Base-by-base conservation (phyloP, 1,140 invertebrate species). In the Lutraria rhynchaena region DNA sequence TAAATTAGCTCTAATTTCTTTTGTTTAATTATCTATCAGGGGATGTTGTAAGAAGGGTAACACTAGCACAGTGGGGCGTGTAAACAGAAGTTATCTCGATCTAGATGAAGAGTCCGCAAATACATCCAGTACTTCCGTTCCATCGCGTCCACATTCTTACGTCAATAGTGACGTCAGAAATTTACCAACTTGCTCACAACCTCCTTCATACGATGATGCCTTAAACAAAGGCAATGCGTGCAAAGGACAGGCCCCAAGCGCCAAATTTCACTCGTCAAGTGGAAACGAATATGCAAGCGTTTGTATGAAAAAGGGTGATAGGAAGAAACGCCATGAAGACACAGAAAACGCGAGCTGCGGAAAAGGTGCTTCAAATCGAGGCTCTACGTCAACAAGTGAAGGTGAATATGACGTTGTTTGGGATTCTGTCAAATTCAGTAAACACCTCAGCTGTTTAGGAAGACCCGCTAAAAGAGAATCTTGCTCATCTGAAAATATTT, bases 221-320 rank as follows among this genome's bases (percentile, higher is more conserved):
- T 11, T 29, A 22, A 75, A 29, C 29, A 27, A 70, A 60, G 41
- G 15, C 76, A 70, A 49, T 29, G 0, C n/a, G 15, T 41, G 51
- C 33, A 55, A 74, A 46, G 11, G 51, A 24, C 35, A 58, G 9
- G 65, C 22, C 7, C 35, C 35, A 7, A 24, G 7, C n/a, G 53
- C 44, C 15, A 57, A 55, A 41, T 61, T 60, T 49, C 44, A 75
- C 4, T 24, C 55, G 0, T 33, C 31, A 3, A 70, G 27, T 33
- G 76, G 76, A 57, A 80, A 80, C 29, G 76, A 80, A 31, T 80
- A 80, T 44, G 76, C 76, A 51, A 80, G 63, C 35, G 76, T 80
- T 0, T 80, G 63, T 31, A 70, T 80, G 53, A 65, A 22, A 5
- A 80, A 80, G 44, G 13, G n/a, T 15, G 37, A 29, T 9, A 49